Evolutionary conservation across 2,888 invertebrate species (phyloP), one percentile per base, ranked within the genome.

Genomic region (Metalampra italica): DNA sequence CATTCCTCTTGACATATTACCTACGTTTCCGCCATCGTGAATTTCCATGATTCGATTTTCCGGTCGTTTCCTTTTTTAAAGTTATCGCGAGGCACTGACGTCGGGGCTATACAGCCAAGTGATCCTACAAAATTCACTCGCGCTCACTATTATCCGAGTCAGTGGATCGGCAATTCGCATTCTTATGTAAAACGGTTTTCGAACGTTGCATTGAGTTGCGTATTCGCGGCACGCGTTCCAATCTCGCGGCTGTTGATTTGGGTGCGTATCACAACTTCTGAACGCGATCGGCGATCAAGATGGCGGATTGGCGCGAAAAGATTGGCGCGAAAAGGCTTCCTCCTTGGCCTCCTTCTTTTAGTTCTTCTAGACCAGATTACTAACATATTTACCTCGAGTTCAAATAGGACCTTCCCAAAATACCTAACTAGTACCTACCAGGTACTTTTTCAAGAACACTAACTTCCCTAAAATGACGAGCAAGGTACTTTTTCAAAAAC

Each of bases 211-310:
- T 64, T 59, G 59, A 62, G 60, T 29, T 49, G 45, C 45, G 46
- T 80, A 87, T 85, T 85, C 86, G 15, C 50, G 66, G 75, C 86
- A 86, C 87, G 86, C 71, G 67, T 70, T 68, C 68, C 78, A 82
- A 82, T 82, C 81, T 75, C 77, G 74, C 66, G 72, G 66, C 64
- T 66, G 74, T 75, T 78, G 80, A 79, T 78, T 81, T 72, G 71
- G 66, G 67, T 9, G 58, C 59, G 66, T 74, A 70, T 75, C 66
- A 57, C 68, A 76, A 75, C 69, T 68, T 64, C 29, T 30, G 39
- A 65, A 60, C 64, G 58, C n/a, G n/a, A n/a, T n/a, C 70, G n/a
- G 71, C 75, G 69, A 76, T 81, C 76, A 77, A 77, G 60, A 78
- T 78, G 77, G 75, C 68, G 67, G 63, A 60, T 62, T 59, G 61